Base-by-base conservation (phyloP, 2,888 invertebrate genomes). In the Athrips mouffetella region DNA sequence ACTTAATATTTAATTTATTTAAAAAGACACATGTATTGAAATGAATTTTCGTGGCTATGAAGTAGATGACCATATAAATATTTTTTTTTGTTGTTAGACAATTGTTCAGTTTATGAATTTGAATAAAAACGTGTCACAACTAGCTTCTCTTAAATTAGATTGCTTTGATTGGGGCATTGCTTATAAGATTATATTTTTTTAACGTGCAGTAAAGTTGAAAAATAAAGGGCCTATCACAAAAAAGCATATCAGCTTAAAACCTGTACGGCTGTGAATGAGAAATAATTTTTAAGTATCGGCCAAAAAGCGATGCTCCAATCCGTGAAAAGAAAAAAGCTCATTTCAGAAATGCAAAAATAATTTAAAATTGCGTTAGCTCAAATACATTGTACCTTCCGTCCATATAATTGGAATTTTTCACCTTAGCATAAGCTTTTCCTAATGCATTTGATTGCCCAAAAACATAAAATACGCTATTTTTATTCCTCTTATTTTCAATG, bases 361-460 rank as follows among this genome's bases (percentile, higher is more conserved):
- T n/a, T n/a, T n/a, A n/a, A n/a, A 51, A 60, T 68, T 48, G 40
- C 45, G 15, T 81, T 75, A 69, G 83, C 83, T 85, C 84, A 85
- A 81, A 60, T 58, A 71, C 65, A 67, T 67, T 60, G 73, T 77
- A 75, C 83, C 85, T 86, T 88, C 87, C 87, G 87, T 88, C 87
- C 87, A 86, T 63, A 59, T 59, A 63, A 66, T 69, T 75, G 75
- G 72, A 74, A 80, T 74, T 74, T 77, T 72, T 74, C 73, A 69
- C 71, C n/a, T 76, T 80, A 81, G 75, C 65, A 56, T 85, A 83
- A 80, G 80, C 80, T 78, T 74, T 23, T 58, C 60, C 50, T 49
- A 55, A 57, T 67, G 72, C 78, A 78, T 80, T 80, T 78, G 54
- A 50, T 54, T 58, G 62, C 48, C 60, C 59, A 59, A 56, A 65